phyloP scores from a whole-genome alignment of 2,113 vertebrate genomes.

The Myocastor coypus region DNA sequence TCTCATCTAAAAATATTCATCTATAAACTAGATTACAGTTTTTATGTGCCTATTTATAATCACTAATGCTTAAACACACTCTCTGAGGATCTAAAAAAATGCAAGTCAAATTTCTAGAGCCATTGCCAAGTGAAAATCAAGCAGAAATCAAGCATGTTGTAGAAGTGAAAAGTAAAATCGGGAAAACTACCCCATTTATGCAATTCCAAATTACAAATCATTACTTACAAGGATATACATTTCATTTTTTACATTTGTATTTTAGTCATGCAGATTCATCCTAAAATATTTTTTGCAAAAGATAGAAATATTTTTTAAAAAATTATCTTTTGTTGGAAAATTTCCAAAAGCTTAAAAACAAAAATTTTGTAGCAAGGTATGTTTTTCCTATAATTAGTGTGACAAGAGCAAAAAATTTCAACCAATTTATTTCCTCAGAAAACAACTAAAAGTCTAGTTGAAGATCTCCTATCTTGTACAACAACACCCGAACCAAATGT shows the following conservation, averaged over 20 bases:
- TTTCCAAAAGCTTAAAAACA: constrained; percentile 15
- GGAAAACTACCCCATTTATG: neutral
- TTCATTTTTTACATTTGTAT: neutral
- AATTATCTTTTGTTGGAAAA: neutral
- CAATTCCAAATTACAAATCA: neutral
- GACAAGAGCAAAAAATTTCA: neutral
- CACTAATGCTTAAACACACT: constrained; percentile 1
- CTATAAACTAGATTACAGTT: neutral
- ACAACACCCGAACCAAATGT: neutral
- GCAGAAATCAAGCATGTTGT: constrained; percentile 41
- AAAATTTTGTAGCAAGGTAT: neutral
- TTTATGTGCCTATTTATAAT: neutral
- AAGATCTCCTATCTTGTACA: neutral
- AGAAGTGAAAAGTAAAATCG: constrained; percentile 4
- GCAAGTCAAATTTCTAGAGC: constrained; percentile 32
- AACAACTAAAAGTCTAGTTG: neutral
- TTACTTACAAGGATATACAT: constrained; percentile 2
- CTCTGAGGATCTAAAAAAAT: neutral
- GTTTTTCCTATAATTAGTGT: neutral
- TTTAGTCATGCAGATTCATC: neutral
- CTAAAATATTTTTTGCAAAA: neutral
- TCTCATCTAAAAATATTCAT: neutral
- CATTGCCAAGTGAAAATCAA: neutral
- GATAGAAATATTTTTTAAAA: neutral
- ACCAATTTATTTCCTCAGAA: neutral